These are phyloP conservation scores for Sphinx pinastri DNA, from an alignment of 2,888 invertebrate species.

Conservation along the genomic window DNA sequence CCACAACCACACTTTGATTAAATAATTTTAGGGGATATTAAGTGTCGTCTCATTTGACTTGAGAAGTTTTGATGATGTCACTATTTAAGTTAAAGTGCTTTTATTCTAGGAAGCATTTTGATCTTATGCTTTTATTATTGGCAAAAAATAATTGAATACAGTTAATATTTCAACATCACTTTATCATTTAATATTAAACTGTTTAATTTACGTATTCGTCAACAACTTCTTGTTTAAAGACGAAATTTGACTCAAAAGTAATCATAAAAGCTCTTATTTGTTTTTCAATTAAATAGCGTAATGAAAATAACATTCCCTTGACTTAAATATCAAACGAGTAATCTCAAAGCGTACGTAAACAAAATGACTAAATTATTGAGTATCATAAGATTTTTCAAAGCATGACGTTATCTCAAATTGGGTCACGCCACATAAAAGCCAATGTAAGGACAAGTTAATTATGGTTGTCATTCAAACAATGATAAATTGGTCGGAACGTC, in stretches of 20 bases:
- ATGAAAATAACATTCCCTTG: constrained; percentile 3
- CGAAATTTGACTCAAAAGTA: not conserved
- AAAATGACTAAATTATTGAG: constrained; percentile 20
- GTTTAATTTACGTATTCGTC: no score
- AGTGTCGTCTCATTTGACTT: no score
- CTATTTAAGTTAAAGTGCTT: no score
- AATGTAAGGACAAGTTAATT: constrained; percentile 72
- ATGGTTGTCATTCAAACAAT: constrained; percentile 68
- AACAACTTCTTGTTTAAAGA: no score
- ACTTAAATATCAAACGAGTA: constrained; percentile 2
- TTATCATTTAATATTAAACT: no score
- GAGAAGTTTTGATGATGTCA: no score
- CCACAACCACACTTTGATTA: no score
- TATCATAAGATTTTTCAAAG: constrained; percentile 43
- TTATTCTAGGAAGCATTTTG: no score
- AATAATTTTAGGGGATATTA: no score
- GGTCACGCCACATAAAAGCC: constrained; percentile 56
- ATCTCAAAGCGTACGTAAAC: constrained; percentile 1
- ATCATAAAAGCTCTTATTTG: not conserved
- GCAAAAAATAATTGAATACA: no score
- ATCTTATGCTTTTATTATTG: no score
- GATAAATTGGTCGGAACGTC: constrained; percentile 64
- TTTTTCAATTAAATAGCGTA: not conserved
- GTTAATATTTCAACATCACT: no score
- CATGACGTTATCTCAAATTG: constrained; percentile 55